Percentiles rank a stretch among this genome's conserved stretches.
phyloP scores from a whole-genome alignment of 2,113 vertebrate species.

The Pterophyllum scalare region DNA sequence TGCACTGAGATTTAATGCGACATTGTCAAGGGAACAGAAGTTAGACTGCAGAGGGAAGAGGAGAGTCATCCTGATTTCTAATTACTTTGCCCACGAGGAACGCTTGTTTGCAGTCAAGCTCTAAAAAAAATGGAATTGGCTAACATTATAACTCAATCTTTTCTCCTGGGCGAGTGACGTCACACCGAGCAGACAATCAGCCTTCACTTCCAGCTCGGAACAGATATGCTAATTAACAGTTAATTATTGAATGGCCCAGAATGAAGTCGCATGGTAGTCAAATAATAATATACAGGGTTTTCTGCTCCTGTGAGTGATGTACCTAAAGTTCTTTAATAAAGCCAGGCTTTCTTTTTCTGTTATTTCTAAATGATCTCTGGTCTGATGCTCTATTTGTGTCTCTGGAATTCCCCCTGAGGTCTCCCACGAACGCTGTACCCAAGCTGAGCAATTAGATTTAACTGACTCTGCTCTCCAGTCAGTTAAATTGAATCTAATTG shows the following conservation, averaged over 20 bases:
- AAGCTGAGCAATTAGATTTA: slow-evolving; percentile 28
- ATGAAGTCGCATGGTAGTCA: slow-evolving; percentile 25
- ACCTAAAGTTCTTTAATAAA: slow-evolving; percentile 4
- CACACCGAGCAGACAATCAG: slow-evolving; percentile 27
- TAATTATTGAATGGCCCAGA: slow-evolving; percentile 27
- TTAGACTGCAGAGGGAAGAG: slow-evolving; percentile 25
- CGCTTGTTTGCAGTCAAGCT: slow-evolving; percentile 65
- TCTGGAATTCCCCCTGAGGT: slow-evolving; percentile 48
- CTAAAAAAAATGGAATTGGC: slow-evolving; percentile 33
- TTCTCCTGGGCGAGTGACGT: slow-evolving; percentile 35
- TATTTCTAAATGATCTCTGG: not conserved
- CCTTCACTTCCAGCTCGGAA: slow-evolving; percentile 22
- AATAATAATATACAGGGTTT: slow-evolving; percentile 28
- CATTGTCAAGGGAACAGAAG: slow-evolving; percentile 17
- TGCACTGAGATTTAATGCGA: slow-evolving; percentile 14
- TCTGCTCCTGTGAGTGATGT: not conserved
- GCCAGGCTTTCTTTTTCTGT: not conserved
- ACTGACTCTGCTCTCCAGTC: slow-evolving; percentile 10
- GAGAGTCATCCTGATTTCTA: slow-evolving; percentile 30
- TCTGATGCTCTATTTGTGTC: slow-evolving; percentile 48
- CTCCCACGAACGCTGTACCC: slow-evolving; percentile 17
- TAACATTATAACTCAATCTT: slow-evolving; percentile 45
- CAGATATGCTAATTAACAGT: slow-evolving; percentile 36
- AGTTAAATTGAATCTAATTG: not conserved
- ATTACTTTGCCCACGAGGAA: slow-evolving; percentile 34